Conservation (phyloP, 2,797 vertebrate species). For the Danio jaintianensis region DNA sequence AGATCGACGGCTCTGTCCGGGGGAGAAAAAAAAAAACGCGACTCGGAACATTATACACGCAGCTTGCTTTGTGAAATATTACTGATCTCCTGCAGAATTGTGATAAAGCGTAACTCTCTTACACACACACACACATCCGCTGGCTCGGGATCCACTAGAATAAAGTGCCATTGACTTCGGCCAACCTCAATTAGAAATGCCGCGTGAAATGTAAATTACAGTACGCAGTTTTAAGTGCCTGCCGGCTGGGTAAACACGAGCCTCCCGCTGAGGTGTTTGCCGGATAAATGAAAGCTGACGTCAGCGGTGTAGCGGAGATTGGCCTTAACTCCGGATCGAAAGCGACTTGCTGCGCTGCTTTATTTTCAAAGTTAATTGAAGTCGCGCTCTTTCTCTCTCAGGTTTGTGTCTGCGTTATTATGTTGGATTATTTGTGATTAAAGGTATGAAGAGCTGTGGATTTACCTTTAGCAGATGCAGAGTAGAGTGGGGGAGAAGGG, state of each 20-base stretch:
- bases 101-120: constrained; percentile 32
- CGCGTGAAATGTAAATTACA: constrained; percentile 67
- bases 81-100: constrained; percentile 8
- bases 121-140: background rate
- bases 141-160: constrained; percentile 3
- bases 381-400: background rate
- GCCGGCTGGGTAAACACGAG: constrained; percentile 25
- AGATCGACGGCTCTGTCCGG: background rate
- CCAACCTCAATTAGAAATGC: constrained; percentile 43
- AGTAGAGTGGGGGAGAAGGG: too few relatives aligned
- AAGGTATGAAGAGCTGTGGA: background rate
- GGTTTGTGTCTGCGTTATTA: background rate
- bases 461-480: constrained; percentile 2
- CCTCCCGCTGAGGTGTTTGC: constrained; percentile 15
- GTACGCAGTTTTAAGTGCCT: constrained; percentile 39
- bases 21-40: background rate
- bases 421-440: constrained; percentile 31
- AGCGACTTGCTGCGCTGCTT: background rate
- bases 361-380: constrained; percentile 45
- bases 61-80: constrained; percentile 15
- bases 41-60: background rate
- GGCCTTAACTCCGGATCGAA: background rate
- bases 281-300: constrained; percentile 23
- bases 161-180: constrained; percentile 22
- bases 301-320: background rate